A percentile compares a stretch with the other conserved stretches of the same genome.
Evolutionary conservation across 2,113 vertebrate species (phyloP).

Genomic region (Tetrao urogallus): DNA sequence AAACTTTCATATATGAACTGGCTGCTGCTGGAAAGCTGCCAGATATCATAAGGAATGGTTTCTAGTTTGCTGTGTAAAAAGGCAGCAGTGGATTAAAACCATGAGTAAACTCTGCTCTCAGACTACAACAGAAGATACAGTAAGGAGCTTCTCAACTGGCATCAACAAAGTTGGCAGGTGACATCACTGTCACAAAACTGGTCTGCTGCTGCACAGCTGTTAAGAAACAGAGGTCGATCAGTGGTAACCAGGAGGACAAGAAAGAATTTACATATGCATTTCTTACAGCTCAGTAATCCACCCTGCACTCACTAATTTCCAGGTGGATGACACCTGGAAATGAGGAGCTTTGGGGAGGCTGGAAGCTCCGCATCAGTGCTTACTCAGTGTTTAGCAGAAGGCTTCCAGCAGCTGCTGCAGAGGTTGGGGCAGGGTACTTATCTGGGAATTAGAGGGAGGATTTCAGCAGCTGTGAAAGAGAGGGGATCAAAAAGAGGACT

Average conservation of each 20-base stretch:
- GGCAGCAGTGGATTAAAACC: not conserved
- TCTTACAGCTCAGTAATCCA: conserved; percentile 12
- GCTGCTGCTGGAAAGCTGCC: conserved; percentile 65
- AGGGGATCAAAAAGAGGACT: conserved; percentile 42
- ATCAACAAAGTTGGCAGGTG: not conserved
- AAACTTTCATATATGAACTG: conserved; percentile 75
- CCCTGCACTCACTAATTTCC: conserved; percentile 9
- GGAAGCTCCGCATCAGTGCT: not conserved
- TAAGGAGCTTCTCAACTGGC: not conserved
- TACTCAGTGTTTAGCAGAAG: conserved; percentile 22
- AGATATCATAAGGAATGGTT: conserved; percentile 61
- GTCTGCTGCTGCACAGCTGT: not conserved
- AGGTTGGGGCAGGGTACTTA: conserved; percentile 54
- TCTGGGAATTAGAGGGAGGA: conserved; percentile 41
- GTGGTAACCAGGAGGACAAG: not conserved
- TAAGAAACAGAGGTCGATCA: not conserved
- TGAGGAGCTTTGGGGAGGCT: conserved; percentile 14
- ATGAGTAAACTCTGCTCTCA: conserved; percentile 4
- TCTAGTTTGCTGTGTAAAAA: conserved; percentile 56
- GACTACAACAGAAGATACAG: not conserved
- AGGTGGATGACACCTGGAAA: conserved; percentile 66
- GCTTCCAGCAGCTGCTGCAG: conserved; percentile 53
- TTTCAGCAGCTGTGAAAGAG: conserved; percentile 67
- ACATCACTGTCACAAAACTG: not conserved
- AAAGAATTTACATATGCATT: not conserved